These are phyloP conservation scores for Cyclopterus lumpus DNA, from an alignment of 2,797 vertebrate genomes.

Conservation along the genomic window DNA sequence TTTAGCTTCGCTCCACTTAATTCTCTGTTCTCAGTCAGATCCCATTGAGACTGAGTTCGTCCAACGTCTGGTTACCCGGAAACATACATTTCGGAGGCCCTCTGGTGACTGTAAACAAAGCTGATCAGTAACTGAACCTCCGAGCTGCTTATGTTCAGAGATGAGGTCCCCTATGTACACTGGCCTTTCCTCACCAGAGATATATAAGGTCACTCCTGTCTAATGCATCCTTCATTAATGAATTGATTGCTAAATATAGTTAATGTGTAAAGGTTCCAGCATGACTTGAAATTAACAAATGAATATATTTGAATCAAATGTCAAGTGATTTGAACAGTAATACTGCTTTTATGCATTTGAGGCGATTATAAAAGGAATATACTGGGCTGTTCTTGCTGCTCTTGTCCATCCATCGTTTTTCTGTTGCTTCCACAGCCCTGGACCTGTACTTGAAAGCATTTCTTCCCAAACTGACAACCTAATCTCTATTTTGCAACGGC, in stretches of 20 bases:
- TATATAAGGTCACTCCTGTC: neutral
- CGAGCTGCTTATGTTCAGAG: slow-evolving; percentile 33
- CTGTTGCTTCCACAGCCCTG: neutral
- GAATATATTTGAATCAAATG: neutral
- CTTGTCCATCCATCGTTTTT: neutral
- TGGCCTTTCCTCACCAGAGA: neutral
- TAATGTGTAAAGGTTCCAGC: neutral
- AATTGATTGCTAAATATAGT: neutral
- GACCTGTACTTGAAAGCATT: neutral
- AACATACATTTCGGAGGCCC: slow-evolving; percentile 29
- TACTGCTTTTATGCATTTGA: neutral
- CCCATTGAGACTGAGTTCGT: slow-evolving; percentile 25
- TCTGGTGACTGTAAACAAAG: slow-evolving; percentile 33
- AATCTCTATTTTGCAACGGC: neutral
- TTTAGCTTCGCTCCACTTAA: slow-evolving; percentile 51
- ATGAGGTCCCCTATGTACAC: slow-evolving; percentile 20
- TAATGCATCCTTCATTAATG: neutral
- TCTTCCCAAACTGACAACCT: neutral
- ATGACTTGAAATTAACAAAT: neutral
- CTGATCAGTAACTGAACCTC: slow-evolving; percentile 29
- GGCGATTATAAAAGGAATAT: neutral
- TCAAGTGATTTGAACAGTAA: neutral
- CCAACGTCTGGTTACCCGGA: slow-evolving; percentile 37
- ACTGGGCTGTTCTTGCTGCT: neutral
- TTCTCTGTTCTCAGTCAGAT: slow-evolving; percentile 39